Base-by-base conservation (phyloP, 2,113 vertebrate species). In the Microcebus murinus region DNA sequence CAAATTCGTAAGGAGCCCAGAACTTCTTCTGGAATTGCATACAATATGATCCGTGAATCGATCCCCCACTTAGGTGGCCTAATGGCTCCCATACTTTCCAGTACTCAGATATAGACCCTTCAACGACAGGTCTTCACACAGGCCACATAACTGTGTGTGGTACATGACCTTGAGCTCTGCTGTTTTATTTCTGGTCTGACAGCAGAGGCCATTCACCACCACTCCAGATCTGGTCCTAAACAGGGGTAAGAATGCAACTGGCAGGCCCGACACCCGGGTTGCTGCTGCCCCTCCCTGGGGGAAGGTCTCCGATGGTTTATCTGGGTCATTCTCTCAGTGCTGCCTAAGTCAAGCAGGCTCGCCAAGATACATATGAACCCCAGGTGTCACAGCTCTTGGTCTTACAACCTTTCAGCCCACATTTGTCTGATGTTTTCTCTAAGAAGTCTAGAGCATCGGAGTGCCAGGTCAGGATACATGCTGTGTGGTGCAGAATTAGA, bases 321-420 rank as follows among this genome's bases (percentile, higher is more conserved):
- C 42, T 0, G 0, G 8, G 2, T 5, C 55, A 9, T 36, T n/a
- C 4, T 17, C 29, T 59, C 31, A 68, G 3, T 9, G 0, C 27
- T 1, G 8, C 39, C 31, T 63, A 48, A 6, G 27, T 4, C 71
- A 34, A 29, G 2, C 1, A 25, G 0, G 5, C 6, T 8, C 31
- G 39, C 6, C 14, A 34, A 36, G 14, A 42, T 4, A 18, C 20
- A 12, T 6, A 39, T 31, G 34, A 3, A 50, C 5, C 4, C 39
- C 14, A 27, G 12, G 12, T 21, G 63, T 31, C 50, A 31, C 39
- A 42, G 29, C 10, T 12, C 29, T 29, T 20, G 27, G 45, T 29
- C 71, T 14, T 31, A 48, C 13, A 23, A 13, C 29, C 14, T 65
- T 48, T 36, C 39, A 77, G 59, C 67, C 82, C 68, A 65, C 9